Conservation (phyloP, 2,797 vertebrate genomes). For the Sternotherus odoratus region DNA sequence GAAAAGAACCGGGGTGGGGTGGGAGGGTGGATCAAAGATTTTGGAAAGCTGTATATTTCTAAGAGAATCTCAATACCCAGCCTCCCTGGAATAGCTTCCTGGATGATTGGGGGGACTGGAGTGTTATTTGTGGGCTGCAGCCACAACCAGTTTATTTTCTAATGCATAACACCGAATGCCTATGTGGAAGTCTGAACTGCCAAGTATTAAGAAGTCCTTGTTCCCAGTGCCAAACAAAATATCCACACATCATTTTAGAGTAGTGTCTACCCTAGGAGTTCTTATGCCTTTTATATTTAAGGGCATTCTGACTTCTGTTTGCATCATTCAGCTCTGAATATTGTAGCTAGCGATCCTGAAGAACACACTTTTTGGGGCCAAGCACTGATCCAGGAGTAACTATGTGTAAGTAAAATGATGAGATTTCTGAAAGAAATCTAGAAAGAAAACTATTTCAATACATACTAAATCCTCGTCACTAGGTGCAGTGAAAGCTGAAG, state of each 20-base stretch:
- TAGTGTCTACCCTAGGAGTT: no score
- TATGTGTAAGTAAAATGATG: neutral
- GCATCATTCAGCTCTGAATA: no score
- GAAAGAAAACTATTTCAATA: neutral
- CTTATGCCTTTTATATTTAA: no score
- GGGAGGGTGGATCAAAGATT: neutral
- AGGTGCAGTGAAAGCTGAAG: neutral
- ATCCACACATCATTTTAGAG: no score
- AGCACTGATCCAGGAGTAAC: no score
- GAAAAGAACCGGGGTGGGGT: neutral
- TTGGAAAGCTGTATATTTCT: neutral
- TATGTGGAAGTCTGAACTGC: neutral
- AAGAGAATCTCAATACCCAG: neutral
- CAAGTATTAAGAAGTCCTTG: neutral
- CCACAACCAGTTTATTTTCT: neutral
- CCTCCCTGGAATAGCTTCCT: neutral
- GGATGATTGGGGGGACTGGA: neutral
- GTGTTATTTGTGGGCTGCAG: neutral
- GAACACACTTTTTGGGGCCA: no score
- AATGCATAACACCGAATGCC: neutral
- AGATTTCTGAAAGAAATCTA: neutral
- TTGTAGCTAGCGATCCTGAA: no score
- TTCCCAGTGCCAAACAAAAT: neutral
- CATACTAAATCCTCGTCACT: neutral
- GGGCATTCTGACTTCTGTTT: no score